Conservation (phyloP, 2,888 invertebrate genomes). For the Hybos culiciformis region DNA sequence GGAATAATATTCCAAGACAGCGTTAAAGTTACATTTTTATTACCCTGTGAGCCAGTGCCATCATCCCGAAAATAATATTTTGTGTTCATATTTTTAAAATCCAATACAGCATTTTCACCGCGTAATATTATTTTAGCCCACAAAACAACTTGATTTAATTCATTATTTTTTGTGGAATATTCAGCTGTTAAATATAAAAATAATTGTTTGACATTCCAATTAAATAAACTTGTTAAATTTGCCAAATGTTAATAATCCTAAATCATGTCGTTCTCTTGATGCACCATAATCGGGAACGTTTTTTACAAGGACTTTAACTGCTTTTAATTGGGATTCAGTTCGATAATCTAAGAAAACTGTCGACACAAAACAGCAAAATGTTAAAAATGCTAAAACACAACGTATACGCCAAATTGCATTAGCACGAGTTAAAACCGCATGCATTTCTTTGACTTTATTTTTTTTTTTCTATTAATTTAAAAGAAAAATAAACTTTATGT, state of each 20-base stretch:
- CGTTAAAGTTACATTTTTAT: slow-evolving; percentile 88
- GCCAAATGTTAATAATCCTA: slow-evolving; percentile 92
- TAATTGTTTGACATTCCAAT: slow-evolving; percentile 98
- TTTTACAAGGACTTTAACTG: slow-evolving; percentile 90
- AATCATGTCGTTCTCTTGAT: slow-evolving; percentile 84
- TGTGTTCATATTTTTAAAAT: slow-evolving; percentile 88
- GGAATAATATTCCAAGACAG: slow-evolving; percentile 97
- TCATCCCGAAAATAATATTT: slow-evolving; percentile 99
- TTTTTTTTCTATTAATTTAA: too few species aligned
- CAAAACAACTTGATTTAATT: slow-evolving; percentile 83
- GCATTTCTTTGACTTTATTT: slow-evolving; percentile 61
- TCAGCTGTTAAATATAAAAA: slow-evolving; percentile 95
- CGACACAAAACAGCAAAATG: slow-evolving; percentile 89
- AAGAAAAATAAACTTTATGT: too few species aligned
- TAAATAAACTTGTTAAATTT: slow-evolving; percentile 82
- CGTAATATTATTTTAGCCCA: slow-evolving; percentile 98
- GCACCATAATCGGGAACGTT: slow-evolving; percentile 94
- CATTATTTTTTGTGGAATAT: slow-evolving; percentile 78
- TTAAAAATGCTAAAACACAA: slow-evolving; percentile 83
- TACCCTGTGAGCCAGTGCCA: slow-evolving; percentile 89
- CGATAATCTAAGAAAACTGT: slow-evolving; percentile 87
- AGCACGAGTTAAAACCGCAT: slow-evolving; percentile 77
- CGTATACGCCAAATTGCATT: slow-evolving; percentile 95
- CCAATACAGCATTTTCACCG: slow-evolving; percentile 84
- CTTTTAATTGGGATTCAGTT: slow-evolving; percentile 69